These are phyloP conservation scores for Barnardius zonarius DNA, from an alignment of 2,113 vertebrate species.

Conservation along the genomic window DNA sequence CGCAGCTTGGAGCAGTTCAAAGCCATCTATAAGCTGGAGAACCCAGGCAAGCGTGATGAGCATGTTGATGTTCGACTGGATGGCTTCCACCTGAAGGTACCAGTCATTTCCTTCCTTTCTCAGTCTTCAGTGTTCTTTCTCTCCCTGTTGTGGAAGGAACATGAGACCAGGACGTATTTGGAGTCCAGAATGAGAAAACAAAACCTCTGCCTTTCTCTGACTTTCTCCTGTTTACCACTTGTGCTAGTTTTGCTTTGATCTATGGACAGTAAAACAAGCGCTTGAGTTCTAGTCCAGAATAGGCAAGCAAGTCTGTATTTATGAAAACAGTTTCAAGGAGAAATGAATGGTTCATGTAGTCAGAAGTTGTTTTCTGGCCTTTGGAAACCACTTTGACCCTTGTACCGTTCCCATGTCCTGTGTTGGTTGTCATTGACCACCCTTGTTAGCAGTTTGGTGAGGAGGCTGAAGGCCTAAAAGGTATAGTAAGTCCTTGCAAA, in stretches of 20 bases:
- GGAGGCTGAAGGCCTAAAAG: neutral
- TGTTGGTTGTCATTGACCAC: neutral
- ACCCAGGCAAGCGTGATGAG: slow-evolving; percentile 83
- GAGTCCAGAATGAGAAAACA: neutral
- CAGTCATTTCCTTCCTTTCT: neutral
- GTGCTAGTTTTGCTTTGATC: neutral
- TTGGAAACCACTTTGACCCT: neutral
- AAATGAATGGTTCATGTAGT: neutral
- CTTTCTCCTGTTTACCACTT: neutral
- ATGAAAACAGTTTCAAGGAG: neutral
- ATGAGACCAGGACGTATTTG: neutral
- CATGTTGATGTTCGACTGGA: slow-evolving; percentile 89
- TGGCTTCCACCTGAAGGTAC: slow-evolving; percentile 86
- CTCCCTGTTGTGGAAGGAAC: neutral
- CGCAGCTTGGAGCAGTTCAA: slow-evolving; percentile 93
- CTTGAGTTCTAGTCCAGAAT: neutral
- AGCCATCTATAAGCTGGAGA: slow-evolving; percentile 91
- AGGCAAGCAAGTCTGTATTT: neutral
- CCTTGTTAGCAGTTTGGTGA: neutral
- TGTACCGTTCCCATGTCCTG: fast-evolving
- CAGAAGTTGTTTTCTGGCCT: neutral
- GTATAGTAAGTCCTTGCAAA: neutral
- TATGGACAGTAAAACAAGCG: neutral
- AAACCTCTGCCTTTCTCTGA: neutral
- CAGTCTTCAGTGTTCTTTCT: neutral